Percentiles rank a stretch among this genome's conserved stretches.
Conservation (phyloP, 2,888 invertebrate species). For the Melipona bicolor region DNA sequence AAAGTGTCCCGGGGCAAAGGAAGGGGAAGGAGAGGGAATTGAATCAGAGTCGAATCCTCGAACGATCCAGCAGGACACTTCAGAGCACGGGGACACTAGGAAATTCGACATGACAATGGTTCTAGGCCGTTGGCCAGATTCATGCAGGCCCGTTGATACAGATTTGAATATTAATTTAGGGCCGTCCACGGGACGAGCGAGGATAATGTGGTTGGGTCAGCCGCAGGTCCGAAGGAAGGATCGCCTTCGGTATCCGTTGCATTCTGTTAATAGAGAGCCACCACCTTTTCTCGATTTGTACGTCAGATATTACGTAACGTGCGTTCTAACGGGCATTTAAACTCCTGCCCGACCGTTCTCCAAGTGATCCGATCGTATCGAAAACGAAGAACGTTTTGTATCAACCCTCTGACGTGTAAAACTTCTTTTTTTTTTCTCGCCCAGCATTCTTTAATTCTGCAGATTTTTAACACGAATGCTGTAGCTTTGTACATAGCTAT, state of each 20-base stretch:
- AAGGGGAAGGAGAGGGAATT: conserved; percentile 25
- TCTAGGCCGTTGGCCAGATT: conserved; percentile 64
- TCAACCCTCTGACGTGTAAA: too few species aligned
- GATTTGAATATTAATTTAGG: conserved; percentile 83
- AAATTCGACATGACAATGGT: conserved; percentile 63
- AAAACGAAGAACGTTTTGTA: background rate
- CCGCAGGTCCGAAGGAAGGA: conserved; percentile 50
- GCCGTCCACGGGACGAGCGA: conserved; percentile 68
- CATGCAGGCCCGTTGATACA: conserved; percentile 69
- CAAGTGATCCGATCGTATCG: background rate
- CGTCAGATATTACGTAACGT: conserved; percentile 58
- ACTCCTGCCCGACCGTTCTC: background rate
- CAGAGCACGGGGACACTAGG: conserved; percentile 55
- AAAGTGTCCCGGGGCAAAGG: conserved; percentile 3
- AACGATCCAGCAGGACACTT: conserved; percentile 62
- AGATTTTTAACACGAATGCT: too few species aligned
- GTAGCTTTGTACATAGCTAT: too few species aligned
- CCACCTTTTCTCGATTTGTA: conserved; percentile 51
- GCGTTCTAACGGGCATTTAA: conserved; percentile 16
- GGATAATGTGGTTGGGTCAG: conserved; percentile 71
- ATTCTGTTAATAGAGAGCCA: conserved; percentile 67
- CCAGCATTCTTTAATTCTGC: too few species aligned
- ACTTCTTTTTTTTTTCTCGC: too few species aligned
- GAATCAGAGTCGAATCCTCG: conserved; percentile 65
- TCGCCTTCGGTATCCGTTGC: conserved; percentile 67